phyloP scores from a whole-genome alignment of 2,888 invertebrate species.

The Listrodromus nycthemerus region DNA sequence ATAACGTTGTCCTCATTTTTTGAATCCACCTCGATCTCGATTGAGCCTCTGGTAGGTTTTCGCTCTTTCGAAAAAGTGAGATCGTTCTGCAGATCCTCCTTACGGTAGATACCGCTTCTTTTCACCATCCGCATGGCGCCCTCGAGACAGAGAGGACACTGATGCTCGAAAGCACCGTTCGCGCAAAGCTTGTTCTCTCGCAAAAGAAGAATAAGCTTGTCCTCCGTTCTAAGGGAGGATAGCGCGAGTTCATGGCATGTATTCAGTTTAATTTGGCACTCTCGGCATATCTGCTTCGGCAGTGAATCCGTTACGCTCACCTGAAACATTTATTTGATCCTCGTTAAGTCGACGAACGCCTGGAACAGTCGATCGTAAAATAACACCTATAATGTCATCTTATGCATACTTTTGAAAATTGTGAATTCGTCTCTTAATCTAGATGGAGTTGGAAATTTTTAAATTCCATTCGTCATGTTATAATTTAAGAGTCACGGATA shows the following conservation, averaged over 20 bases:
- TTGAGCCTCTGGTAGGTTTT: neutral
- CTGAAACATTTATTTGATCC: constrained; percentile 40
- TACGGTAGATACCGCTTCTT: constrained; percentile 66
- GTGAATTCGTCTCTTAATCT: too few relatives aligned
- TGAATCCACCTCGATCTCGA: neutral
- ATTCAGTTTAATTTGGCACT: constrained; percentile 60
- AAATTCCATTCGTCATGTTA: too few relatives aligned
- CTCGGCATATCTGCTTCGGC: constrained; percentile 66
- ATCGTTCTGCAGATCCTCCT: constrained; percentile 46
- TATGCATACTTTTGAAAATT: neutral
- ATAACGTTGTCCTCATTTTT: neutral
- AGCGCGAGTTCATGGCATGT: constrained; percentile 62
- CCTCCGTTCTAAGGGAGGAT: constrained; percentile 62
- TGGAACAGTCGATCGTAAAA: too few relatives aligned
- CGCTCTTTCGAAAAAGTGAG: neutral
- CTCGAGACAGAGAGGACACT: constrained; percentile 64
- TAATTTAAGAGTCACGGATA: neutral
- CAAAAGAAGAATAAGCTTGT: constrained; percentile 58
- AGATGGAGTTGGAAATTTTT: neutral
- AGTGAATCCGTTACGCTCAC: constrained; percentile 65
- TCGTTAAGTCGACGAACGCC: neutral
- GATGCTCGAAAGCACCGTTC: constrained; percentile 4
- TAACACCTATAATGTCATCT: too few relatives aligned
- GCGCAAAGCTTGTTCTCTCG: constrained; percentile 50
- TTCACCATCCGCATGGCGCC: constrained; percentile 56